Evolutionary conservation across 2,113 vertebrate genomes (phyloP), one percentile per base, ranked within the genome.

Genomic region (Neopipo cinnamomea): DNA sequence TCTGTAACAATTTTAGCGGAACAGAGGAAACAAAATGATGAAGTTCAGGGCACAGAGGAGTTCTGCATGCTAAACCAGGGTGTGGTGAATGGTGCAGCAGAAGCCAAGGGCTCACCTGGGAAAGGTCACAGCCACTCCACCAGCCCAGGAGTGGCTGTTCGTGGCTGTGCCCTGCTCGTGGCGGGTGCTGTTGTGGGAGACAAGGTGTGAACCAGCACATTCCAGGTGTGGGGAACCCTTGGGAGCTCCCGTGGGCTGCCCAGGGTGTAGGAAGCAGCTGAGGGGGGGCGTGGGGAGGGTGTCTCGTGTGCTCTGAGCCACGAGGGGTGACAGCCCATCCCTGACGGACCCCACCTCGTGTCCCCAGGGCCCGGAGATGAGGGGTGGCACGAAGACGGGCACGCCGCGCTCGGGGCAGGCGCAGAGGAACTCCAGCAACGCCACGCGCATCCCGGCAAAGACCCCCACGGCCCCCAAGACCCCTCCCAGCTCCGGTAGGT

Each of bases 401-500:
- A 67, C 97, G 6, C 88, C 96, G 3, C 96, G 97, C 44, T 97
- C 77, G 0, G 98, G 97, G 44, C 95, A 97, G 11, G 96, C 96
- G 35, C 98, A 98, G 95, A 99, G 98, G 90, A 98, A 98, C 95
- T 97, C 98, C 2, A 96, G 91, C 81, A 98, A 98, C 1, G 98
- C 98, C 91, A 98, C 98, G 37, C 99, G 98, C 96, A 98, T 98
- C 63, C 98, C 99, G 12, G 98, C 98, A 33, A 99, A 98, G 98
- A 97, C 98, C 14, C 97, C 98, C 12, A 97, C 98, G 10, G 52
- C 96, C 82, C 98, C 98, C 55, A 98, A 98, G 97, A 98, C 98
- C 22, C 98, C 98, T 5, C 98, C 98, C 2, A 94, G 97, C 89
- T 96, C 97, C 7, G 97, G 98, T 98, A 97, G 80, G 96, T 85